Conservation (phyloP, 2,113 vertebrate species). For the Laticauda colubrina region DNA sequence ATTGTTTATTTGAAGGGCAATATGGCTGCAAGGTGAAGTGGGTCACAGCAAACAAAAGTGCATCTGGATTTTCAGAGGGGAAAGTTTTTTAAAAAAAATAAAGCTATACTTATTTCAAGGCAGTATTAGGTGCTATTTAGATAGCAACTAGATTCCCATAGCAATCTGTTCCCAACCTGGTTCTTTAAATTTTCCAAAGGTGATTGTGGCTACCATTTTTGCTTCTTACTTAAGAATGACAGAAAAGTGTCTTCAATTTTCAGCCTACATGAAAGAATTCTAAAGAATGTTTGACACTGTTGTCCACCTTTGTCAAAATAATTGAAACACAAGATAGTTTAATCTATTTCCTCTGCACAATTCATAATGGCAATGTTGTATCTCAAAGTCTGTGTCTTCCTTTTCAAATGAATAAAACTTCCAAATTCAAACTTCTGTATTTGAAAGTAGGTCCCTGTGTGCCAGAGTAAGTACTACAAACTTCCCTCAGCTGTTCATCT, state of each 20-base stretch:
- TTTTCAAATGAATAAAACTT: neutral
- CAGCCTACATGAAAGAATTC: neutral
- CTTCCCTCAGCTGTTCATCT: neutral
- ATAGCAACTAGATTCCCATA: neutral
- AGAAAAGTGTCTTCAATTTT: neutral
- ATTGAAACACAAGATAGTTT: neutral
- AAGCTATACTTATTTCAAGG: neutral
- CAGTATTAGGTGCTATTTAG: too few species aligned
- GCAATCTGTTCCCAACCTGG: neutral
- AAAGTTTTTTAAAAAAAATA: neutral
- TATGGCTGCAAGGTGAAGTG: neutral
- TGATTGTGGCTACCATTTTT: neutral
- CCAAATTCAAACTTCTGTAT: neutral
- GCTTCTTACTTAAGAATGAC: neutral
- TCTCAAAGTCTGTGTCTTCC: neutral
- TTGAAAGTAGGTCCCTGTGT: neutral
- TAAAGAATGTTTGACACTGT: neutral
- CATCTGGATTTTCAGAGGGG: neutral
- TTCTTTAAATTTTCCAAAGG: neutral
- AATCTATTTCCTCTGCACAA: neutral
- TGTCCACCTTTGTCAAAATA: neutral
- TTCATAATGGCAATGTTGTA: neutral
- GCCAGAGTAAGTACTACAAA: neutral
- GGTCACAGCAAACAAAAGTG: neutral
- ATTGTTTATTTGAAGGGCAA: neutral